Conservation (phyloP, 37 sponge, comb jelly and placozoan genomes). For the Corticium candelabrum region DNA sequence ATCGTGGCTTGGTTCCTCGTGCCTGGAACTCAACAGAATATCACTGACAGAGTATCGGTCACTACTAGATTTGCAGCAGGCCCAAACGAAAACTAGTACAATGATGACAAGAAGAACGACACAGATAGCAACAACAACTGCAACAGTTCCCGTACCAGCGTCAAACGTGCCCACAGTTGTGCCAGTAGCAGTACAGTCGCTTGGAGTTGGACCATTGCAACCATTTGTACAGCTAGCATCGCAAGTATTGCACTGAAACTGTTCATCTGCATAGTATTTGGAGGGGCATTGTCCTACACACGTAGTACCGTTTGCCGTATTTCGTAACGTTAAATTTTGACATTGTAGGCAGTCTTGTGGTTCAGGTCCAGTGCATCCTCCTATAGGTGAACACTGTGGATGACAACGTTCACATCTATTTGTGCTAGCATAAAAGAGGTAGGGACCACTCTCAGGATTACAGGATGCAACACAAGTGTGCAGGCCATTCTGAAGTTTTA, state of each 20-base stretch:
- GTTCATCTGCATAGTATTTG: constrained; percentile 7
- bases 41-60: neutral
- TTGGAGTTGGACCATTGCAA: constrained; percentile 27
- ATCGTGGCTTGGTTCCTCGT: neutral
- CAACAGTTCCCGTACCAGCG: constrained; percentile 45
- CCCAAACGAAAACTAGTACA: constrained; percentile 8
- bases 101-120: constrained; percentile 13
- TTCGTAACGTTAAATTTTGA: neutral
- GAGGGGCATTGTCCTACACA: constrained; percentile 19
- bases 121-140: constrained; percentile 23
- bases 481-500: neutral
- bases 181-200: constrained; percentile 16
- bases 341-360: constrained; percentile 48
- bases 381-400: constrained; percentile 15
- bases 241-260: constrained; percentile 29
- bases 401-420: constrained; percentile 38
- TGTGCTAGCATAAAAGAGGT: neutral
- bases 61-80: neutral
- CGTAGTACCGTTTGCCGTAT: neutral
- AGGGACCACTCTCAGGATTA: neutral
- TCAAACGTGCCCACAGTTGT: constrained; percentile 15
- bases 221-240: constrained; percentile 35
- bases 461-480: neutral
- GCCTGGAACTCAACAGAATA: neutral
- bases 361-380: constrained; percentile 45